Evolutionary conservation across 2,888 invertebrate genomes (phyloP), one percentile per base, ranked within the genome.

Genomic region (Drosophila kuntzei): DNA sequence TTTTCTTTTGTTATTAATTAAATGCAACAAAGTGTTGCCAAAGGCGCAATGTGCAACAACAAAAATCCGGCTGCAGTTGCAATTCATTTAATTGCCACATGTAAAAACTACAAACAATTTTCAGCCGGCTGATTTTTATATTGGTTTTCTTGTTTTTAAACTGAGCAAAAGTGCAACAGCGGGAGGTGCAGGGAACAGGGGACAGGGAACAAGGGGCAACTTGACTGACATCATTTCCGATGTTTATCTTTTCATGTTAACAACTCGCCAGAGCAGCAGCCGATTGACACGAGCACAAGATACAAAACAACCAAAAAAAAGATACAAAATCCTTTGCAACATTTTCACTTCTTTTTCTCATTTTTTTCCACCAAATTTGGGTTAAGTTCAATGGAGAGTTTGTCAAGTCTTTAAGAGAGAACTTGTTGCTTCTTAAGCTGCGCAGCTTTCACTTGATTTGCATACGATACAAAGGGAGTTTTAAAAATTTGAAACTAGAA

Each of bases 171-270:
- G 43, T 25, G 60, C 41, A 49, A 44, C 14, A 36, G 37, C 16
- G 16, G 39, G 39, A 36, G 50, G 39, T 6, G 46, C 36, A 39
- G 39, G 46, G 16, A 8, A 8, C 12, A 25, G 29, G 18, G 25
- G 29, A 22, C 34, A 25, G 39, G 32, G 55, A 9, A 14, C 46
- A 43, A 54, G 39, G n/a, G 32, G 59, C 71, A 64, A 79, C 76
- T 74, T 89, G 88, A 89, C 89, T 86, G 89, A 89, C 87, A 89
- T 86, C 80, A 73, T 86, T 89, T 88, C 83, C 83, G 87, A 87
- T 87, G 87, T 78, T 87, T 87, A 89, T 89, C 89, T 90, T 50
- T 76, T 69, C 79, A 71, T 89, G 89, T 86, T 88, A 85, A 87
- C 89, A 87, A 74, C 76, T 47, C 20, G 59, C 67, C 46, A 41